Evolutionary conservation across 2,797 vertebrate species (phyloP).

Genomic region (Gallinago nigripennis): DNA sequence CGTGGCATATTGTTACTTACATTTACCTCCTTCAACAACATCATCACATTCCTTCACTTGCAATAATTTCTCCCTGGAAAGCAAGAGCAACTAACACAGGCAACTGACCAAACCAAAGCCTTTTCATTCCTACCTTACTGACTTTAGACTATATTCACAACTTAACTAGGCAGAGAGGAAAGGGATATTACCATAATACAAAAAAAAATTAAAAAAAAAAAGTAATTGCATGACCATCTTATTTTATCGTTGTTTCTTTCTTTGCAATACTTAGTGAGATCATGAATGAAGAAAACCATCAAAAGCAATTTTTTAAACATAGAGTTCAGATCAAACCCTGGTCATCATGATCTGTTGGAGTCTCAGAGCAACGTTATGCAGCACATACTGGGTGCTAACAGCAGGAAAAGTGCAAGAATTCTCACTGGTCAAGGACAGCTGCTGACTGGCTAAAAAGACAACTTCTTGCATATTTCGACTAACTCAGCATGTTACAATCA

Average conservation of each 20-base stretch:
- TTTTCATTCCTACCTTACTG: background rate
- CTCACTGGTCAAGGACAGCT: background rate
- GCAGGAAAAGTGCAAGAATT: background rate
- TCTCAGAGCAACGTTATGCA: fast-evolving
- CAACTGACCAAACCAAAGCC: background rate
- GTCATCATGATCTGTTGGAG: fast-evolving
- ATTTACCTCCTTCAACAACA: background rate
- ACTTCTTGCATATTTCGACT: background rate
- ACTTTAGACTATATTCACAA: background rate
- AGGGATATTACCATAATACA: background rate
- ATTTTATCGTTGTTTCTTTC: background rate
- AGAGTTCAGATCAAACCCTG: background rate
- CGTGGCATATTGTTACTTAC: background rate
- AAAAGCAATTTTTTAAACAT: background rate
- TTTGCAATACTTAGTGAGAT: background rate
- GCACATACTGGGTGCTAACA: fast-evolving
- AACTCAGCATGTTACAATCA: background rate
- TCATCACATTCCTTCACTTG: background rate
- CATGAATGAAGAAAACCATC: background rate
- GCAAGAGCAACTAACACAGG: background rate
- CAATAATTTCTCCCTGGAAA: background rate
- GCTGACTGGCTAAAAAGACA: background rate
- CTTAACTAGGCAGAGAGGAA: background rate
- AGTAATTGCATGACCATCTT: fast-evolving
- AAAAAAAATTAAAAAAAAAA: background rate